Base-by-base conservation (phyloP, 2,797 vertebrate genomes). In the Antrozous pallidus region DNA sequence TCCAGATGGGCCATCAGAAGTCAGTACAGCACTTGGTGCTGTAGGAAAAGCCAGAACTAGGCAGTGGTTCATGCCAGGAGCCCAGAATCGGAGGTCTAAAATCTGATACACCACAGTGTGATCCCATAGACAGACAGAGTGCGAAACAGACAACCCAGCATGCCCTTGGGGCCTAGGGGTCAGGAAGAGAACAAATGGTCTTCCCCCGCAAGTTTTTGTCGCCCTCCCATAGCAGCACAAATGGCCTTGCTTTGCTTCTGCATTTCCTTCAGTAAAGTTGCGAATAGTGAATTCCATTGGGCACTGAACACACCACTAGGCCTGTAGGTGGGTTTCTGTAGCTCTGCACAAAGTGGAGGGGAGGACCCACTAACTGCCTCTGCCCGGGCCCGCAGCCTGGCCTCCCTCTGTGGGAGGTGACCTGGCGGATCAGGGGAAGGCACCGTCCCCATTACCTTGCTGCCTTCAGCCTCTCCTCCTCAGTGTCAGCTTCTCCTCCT, bases 251-350 rank as follows among this genome's bases (percentile, higher is more conserved):
- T 47, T 85, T 40, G 7, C 36, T 65, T 89, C 58, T 8, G n/a
- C 54, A 9, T 61, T 93, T 91, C 49, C 67, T 54, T 18, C 61
- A 33, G 38, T 14, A 56, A 40, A 9, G 49, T 47, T 16, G 7
- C 9, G 58, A 73, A 3, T 9, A 63, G 24, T n/a, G 56, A 67
- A 81, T 82, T 51, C 47, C 45, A 22, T n/a, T 3, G 65, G 38
- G 42, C 33, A 36, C 22, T 3, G 17, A 73, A 28, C 38, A 28
- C 0, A 2, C 36, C 45, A 8, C 17, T 38, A 42, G 38, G 65
- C 74, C 63, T 3, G 0, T 0, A 7, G 31, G 73, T 1, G 0
- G 58, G 40, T 51, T 77, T 91, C 58, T 28, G 26, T 8, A 1
- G 17, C 33, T 75, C 91, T 54, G 31, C 49, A 65, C n/a, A 14